Conservation (phyloP, 2,113 vertebrate genomes). For the Menura novaehollandiae region DNA sequence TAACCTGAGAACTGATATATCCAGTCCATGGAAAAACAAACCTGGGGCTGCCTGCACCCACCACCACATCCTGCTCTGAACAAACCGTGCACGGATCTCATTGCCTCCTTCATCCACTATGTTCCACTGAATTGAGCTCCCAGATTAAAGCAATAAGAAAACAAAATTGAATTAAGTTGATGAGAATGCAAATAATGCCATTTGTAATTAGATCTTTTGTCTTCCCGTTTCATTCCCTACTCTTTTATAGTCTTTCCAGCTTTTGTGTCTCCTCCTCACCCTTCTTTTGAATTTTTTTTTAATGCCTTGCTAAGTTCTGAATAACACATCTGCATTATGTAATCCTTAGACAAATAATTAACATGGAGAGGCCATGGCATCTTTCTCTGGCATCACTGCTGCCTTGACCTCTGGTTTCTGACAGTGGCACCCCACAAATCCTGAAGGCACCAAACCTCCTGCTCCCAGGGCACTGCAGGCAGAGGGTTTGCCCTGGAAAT, state of each 20-base stretch:
- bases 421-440: not conserved
- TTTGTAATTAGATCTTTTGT: conserved; percentile 50
- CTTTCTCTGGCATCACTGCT: not conserved
- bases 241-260: not conserved
- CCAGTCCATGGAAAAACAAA: not conserved
- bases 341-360: not conserved
- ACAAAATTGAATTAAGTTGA: conserved; percentile 33
- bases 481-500: not conserved
- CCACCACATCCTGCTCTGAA: not conserved
- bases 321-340: not conserved
- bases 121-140: conserved; percentile 30
- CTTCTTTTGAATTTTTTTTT: not conserved
- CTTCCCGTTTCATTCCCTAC: not conserved
- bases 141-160: conserved; percentile 38
- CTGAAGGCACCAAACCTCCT: not conserved
- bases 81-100: not conserved
- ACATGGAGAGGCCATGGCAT: not conserved
- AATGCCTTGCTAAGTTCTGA: not conserved
- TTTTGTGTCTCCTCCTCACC: not conserved
- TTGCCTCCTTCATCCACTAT: not conserved
- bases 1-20: not conserved
- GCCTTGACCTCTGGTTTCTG: not conserved
- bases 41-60: not conserved
- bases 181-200: conserved; percentile 35
- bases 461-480: not conserved